A percentile compares a stretch with the other conserved stretches of the same genome.
phyloP scores from a whole-genome alignment of 1,140 invertebrate genomes.

The Paramacrobiotus metropolitanus region DNA sequence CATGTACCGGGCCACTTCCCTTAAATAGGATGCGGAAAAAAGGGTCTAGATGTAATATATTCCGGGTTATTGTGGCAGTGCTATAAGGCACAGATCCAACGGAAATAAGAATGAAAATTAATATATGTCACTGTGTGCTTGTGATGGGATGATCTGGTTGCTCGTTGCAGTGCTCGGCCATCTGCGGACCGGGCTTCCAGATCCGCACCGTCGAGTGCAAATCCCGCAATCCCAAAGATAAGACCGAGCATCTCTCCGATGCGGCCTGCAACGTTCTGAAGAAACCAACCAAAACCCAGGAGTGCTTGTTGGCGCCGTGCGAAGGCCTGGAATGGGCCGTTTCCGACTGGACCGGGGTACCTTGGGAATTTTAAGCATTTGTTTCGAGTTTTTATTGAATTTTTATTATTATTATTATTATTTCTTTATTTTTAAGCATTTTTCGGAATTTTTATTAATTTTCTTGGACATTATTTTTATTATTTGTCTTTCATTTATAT shows the following conservation, averaged over 20 bases:
- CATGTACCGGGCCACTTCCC: too few species aligned
- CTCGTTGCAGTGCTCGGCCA: slow-evolving; percentile 15
- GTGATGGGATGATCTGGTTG: too few species aligned
- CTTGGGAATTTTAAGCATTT: slow-evolving; percentile 14
- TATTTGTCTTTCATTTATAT: too few species aligned
- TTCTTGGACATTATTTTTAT: too few species aligned
- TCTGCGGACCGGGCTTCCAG: slow-evolving; percentile 20
- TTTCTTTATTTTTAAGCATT: slow-evolving; percentile 9
- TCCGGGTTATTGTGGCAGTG: too few species aligned
- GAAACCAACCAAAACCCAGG: slow-evolving; percentile 41
- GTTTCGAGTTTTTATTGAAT: neutral
- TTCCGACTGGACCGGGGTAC: slow-evolving; percentile 66
- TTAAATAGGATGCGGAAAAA: too few species aligned
- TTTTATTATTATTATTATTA: slow-evolving; percentile 11
- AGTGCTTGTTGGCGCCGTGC: slow-evolving; percentile 53
- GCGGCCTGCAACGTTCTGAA: slow-evolving; percentile 33
- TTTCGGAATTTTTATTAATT: too few species aligned
- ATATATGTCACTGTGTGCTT: too few species aligned
- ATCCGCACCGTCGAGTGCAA: slow-evolving; percentile 21
- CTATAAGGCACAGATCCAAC: too few species aligned
- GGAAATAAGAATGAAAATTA: too few species aligned
- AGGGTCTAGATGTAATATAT: too few species aligned
- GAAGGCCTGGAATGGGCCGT: slow-evolving; percentile 73
- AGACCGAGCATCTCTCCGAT: slow-evolving; percentile 42
- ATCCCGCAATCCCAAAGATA: slow-evolving; percentile 28